These are phyloP conservation scores for Acrobasis consociella DNA, from an alignment of 2,888 invertebrate species.

Conservation along the genomic window DNA sequence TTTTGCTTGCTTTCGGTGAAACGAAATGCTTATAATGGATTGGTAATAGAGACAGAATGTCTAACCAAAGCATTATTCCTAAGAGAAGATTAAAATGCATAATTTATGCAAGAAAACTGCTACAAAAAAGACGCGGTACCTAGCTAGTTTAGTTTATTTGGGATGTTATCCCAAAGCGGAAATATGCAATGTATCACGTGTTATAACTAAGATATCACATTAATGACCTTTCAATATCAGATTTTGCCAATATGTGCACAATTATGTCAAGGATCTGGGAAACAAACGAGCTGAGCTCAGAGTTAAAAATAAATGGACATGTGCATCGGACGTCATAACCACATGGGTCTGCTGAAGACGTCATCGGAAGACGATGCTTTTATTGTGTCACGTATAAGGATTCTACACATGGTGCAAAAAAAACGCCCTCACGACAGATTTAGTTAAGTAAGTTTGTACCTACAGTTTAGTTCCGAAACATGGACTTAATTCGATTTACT, in stretches of 20 bases:
- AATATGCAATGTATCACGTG: no score
- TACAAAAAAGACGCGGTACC: no score
- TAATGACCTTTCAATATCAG: background rate
- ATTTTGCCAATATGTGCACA: conserved; percentile 1
- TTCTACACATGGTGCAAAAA: conserved; percentile 40
- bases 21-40: no score
- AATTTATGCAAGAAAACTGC: no score
- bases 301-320: conserved; percentile 22
- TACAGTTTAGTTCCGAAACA: background rate
- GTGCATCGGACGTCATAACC: conserved; percentile 45
- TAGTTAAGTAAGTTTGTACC: conserved; percentile 26
- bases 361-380: conserved; percentile 44
- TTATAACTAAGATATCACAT: background rate
- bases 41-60: no score
- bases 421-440: conserved; percentile 36
- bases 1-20: no score
- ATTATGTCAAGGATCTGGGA: conserved; percentile 18
- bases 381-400: conserved; percentile 41
- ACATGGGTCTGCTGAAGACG: conserved; percentile 43
- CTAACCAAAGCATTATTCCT: no score
- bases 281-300: conserved; percentile 2
- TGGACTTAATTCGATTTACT: no score
- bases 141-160: no score
- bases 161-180: no score
- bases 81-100: no score